Percentiles rank a stretch among this genome's conserved stretches.
phyloP scores from a whole-genome alignment of 2,888 invertebrate genomes.

The Margaritifera margaritifera region DNA sequence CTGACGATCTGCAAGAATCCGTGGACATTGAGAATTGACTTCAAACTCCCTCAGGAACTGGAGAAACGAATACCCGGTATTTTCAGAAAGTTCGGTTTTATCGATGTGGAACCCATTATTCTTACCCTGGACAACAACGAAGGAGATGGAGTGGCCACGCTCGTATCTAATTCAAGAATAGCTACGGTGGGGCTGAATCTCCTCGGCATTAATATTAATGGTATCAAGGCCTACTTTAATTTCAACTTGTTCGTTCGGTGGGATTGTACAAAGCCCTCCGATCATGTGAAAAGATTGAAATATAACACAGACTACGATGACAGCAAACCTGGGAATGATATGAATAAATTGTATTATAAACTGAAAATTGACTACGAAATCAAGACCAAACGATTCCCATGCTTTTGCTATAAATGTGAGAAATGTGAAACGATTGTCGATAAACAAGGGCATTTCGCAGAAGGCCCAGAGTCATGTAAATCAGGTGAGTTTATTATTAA shows the following conservation, averaged over 20 bases:
- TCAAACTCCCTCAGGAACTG: slow-evolving; percentile 4
- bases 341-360: slow-evolving; percentile 5
- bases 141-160: background rate
- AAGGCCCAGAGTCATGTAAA: slow-evolving; percentile 1
- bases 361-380: slow-evolving; percentile 4
- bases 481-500: background rate
- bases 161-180: background rate
- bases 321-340: background rate
- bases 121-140: background rate
- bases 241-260: slow-evolving; percentile 1
- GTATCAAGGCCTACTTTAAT: background rate
- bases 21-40: background rate
- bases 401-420: slow-evolving; percentile 3
- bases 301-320: background rate
- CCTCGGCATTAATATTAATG: background rate
- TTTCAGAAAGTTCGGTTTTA: background rate
- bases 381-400: background rate
- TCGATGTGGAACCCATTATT: slow-evolving; percentile 4
- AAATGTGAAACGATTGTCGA: background rate
- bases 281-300: background rate
- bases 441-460: slow-evolving; percentile 2
- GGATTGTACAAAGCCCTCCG: background rate
- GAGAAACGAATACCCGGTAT: background rate
- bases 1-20: slow-evolving; percentile 6
- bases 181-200: background rate